These are phyloP conservation scores for Gambusia yucatana DNA, from an alignment of 2,797 vertebrate genomes.

Conservation along the genomic window DNA sequence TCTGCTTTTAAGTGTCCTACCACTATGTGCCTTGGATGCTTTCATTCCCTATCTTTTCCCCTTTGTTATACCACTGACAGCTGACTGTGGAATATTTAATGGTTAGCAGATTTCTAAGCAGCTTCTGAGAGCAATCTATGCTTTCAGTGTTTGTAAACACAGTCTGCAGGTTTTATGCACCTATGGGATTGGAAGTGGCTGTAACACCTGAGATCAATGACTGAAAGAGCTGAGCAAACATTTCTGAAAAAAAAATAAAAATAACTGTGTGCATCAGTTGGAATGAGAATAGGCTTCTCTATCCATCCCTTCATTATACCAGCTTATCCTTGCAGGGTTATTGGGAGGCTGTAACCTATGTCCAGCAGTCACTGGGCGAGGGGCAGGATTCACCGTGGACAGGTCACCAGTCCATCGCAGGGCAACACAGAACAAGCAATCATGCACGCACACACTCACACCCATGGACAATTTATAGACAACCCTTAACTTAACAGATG, in stretches of 20 bases:
- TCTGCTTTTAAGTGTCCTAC: neutral
- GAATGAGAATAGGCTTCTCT: neutral
- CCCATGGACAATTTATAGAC: neutral
- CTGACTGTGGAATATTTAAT: neutral
- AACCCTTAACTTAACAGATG: neutral
- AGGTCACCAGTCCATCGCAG: neutral
- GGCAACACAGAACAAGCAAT: neutral
- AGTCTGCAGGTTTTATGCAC: slow-evolving; percentile 1
- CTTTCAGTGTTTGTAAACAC: neutral
- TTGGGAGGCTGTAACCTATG: neutral
- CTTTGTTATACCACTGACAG: neutral
- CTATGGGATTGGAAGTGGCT: neutral
- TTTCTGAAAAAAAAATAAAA: neutral
- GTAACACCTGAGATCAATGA: neutral
- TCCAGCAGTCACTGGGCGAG: neutral
- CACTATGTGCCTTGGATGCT: neutral
- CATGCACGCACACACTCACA: neutral
- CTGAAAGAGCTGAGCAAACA: neutral
- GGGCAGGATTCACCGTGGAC: neutral
- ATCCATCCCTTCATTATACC: neutral
- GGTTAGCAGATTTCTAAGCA: neutral
- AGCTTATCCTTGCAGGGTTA: neutral
- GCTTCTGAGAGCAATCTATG: neutral
- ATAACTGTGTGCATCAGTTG: neutral
- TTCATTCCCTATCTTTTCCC: neutral